These are phyloP conservation scores for Anadara kagoshimensis DNA, from an alignment of 1,140 invertebrate genomes.

Conservation along the genomic window DNA sequence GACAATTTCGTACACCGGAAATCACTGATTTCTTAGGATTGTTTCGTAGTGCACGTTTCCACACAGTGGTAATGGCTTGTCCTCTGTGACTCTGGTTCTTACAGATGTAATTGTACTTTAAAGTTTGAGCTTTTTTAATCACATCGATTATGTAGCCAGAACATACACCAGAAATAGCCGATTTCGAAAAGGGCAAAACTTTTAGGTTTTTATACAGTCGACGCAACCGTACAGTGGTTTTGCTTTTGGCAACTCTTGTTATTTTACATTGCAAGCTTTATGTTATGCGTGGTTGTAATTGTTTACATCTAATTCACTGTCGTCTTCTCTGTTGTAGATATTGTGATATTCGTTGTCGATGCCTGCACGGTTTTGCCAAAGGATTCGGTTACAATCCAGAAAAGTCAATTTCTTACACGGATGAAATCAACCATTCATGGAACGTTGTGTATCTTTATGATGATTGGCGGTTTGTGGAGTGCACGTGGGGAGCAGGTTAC, in stretches of 20 bases:
- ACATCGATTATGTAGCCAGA: too few relatives aligned
- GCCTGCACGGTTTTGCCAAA: conserved; percentile 98
- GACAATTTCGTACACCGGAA: too few relatives aligned
- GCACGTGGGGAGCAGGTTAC: conserved; percentile 72
- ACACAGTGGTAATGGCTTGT: too few relatives aligned
- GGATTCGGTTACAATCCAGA: conserved; percentile 97
- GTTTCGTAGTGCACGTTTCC: too few relatives aligned
- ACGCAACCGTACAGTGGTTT: too few relatives aligned
- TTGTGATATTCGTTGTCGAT: conserved; percentile 96
- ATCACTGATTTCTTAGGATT: too few relatives aligned
- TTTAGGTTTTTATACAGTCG: too few relatives aligned
- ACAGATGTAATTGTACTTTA: too few relatives aligned
- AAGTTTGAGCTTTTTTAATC: too few relatives aligned
- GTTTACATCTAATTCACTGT: neutral
- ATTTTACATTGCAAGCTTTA: neutral
- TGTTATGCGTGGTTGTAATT: neutral
- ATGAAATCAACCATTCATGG: conserved; percentile 75
- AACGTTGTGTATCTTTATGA: conserved; percentile 41
- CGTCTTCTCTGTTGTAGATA: conserved; percentile 9
- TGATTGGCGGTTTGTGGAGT: conserved; percentile 48
- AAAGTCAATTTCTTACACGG: conserved; percentile 94
- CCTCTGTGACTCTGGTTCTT: too few relatives aligned
- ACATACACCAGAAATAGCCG: too few relatives aligned
- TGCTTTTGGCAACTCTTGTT: neutral
- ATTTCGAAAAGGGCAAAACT: too few relatives aligned